Evolutionary conservation across 2,113 vertebrate species (phyloP).

Genomic region (Leptodactylus fuscus): DNA sequence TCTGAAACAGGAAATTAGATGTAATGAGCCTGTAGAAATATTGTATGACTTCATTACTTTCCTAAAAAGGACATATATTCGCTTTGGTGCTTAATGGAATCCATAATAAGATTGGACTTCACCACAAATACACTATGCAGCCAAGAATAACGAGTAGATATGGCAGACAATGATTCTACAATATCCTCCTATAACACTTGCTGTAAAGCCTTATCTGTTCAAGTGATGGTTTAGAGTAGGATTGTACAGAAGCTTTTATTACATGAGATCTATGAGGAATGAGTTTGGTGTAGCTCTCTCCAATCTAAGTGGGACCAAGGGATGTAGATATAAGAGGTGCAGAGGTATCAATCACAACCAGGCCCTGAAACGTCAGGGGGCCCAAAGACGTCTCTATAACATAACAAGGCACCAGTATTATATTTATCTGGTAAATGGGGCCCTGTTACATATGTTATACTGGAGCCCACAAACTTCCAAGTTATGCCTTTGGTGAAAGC

Average conservation of each 20-base stretch:
- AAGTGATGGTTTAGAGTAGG: background rate
- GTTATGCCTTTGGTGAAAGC: too few relatives aligned
- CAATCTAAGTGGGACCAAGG: too few relatives aligned
- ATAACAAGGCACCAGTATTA: too few relatives aligned
- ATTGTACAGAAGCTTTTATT: background rate
- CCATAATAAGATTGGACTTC: conserved; percentile 38
- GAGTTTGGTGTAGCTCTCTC: too few relatives aligned
- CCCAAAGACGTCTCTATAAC: too few relatives aligned
- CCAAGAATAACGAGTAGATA: background rate
- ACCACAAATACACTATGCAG: conserved; percentile 30
- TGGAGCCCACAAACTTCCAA: too few relatives aligned
- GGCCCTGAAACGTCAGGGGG: too few relatives aligned
- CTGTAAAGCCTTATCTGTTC: background rate
- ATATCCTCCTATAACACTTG: background rate
- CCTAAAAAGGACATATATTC: conserved; percentile 32
- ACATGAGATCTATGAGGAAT: too few relatives aligned
- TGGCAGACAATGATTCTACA: conserved; percentile 1
- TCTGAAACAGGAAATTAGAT: conserved; percentile 59
- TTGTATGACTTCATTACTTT: conserved; percentile 45
- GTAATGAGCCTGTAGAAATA: conserved; percentile 52
- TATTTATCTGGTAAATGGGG: too few relatives aligned
- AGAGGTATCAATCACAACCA: too few relatives aligned
- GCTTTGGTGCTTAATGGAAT: conserved; percentile 30
- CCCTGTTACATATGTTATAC: too few relatives aligned
- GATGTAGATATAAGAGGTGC: too few relatives aligned